These are phyloP conservation scores for Palloptera scutellata DNA, from an alignment of 2,888 invertebrate genomes.

Conservation along the genomic window DNA sequence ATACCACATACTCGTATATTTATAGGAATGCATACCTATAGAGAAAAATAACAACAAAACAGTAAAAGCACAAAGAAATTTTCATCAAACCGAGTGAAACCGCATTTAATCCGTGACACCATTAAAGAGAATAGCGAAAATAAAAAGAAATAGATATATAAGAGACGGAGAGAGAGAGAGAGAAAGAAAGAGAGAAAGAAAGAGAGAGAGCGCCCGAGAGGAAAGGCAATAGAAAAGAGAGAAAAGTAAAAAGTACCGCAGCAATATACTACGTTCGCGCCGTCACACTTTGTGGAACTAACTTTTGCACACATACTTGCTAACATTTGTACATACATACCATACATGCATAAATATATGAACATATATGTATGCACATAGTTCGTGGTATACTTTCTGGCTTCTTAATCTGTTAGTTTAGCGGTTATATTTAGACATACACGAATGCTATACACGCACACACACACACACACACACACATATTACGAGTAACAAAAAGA, in stretches of 20 bases:
- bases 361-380: not conserved
- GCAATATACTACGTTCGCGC: too few species aligned
- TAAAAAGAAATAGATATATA: slow-evolving; percentile 3
- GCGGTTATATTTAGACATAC: not conserved
- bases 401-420: too few species aligned
- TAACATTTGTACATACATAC: too few species aligned
- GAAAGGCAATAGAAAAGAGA: not conserved
- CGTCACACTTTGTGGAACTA: too few species aligned
- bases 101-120: slow-evolving; percentile 20
- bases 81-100: slow-evolving; percentile 9
- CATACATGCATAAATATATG: too few species aligned
- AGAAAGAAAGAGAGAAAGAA: too few species aligned
- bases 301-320: too few species aligned
- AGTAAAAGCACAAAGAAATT: not conserved
- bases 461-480: not conserved
- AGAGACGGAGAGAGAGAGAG: not conserved
- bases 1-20: too few species aligned
- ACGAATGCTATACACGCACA: not conserved
- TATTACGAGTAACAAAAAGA: not conserved
- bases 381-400: not conserved
- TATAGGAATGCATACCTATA: too few species aligned
- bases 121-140: slow-evolving; percentile 2
- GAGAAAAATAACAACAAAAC: not conserved
- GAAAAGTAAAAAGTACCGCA: not conserved
- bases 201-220: not conserved